A percentile compares a stretch with the other conserved stretches of the same genome.
Evolutionary conservation across 35 echinoderm and acorn worm species (phyloP).

Genomic region (Lytechinus pictus): DNA sequence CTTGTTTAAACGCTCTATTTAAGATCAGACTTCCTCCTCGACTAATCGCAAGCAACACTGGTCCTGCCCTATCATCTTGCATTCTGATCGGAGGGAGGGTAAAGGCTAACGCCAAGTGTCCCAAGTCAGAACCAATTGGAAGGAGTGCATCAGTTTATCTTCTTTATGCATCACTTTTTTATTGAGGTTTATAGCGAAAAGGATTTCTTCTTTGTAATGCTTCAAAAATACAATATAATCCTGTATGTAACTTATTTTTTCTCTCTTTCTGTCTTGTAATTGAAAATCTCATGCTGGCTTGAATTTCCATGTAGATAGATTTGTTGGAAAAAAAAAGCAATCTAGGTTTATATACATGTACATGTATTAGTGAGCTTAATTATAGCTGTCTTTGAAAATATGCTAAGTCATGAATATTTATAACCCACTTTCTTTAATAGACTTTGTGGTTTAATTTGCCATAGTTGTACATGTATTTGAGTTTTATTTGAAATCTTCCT

Average conservation of each 20-base stretch:
- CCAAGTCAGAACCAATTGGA: background rate
- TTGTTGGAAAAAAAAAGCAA: no score
- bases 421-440: background rate
- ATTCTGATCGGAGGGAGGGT: background rate
- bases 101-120: background rate
- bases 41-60: conserved; percentile 22
- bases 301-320: no score
- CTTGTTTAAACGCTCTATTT: conserved; percentile 36
- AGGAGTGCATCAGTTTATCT: background rate
- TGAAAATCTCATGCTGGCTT: no score
- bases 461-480: background rate
- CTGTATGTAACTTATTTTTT: no score
- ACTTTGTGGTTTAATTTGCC: background rate
- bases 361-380: no score
- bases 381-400: no score
- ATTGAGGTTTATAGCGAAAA: no score
- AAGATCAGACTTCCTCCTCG: conserved; percentile 42
- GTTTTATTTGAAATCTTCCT: background rate
- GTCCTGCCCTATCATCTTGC: conserved; percentile 10
- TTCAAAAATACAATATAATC: no score
- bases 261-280: no score
- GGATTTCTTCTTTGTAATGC: no score
- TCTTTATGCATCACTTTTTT: background rate
- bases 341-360: no score
- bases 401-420: no score